Evolutionary conservation across 2,888 invertebrate genomes (phyloP), one percentile per base, ranked within the genome.

Genomic region (Bembecia ichneumoniformis): DNA sequence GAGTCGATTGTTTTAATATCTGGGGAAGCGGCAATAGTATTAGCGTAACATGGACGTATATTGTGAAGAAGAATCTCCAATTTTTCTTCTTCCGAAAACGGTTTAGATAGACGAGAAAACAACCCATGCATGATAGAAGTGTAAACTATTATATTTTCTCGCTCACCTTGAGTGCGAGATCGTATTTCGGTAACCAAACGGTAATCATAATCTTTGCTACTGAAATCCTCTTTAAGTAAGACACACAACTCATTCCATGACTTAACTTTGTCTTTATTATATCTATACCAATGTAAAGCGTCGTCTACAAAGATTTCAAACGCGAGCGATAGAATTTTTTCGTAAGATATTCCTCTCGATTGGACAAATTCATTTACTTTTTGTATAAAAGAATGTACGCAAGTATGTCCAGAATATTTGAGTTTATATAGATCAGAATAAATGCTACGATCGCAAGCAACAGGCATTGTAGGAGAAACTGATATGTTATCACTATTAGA

Each of bases 1-100:
- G 2, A 7, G 14, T 13, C 3, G 14, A 46, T n/a, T 3, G 3
- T 4, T 3, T 20, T 10, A 10, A 46, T 10, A 46, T 46, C 11
- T 34, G n/a, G 28, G 34, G 3, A 11, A 17, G 28, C n/a, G 3
- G 50, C 40, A 43, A 50, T 15, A 3, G 16, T 35, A 7, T 34
- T 43, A 0, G 47, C 43, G 14, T 50, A 50, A 13, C 43, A 47
- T 11, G 50, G 47, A 2, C 50, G 14, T n/a, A 50, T 50, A 10
- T 50, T 50, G 15, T 50, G 50, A 1, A 50, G 20, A 1, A 50
- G 1, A 10, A 50, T 50, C 14, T 50, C 50, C 0, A 50, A 15
- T 40, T 35, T 43, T 0, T 50, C 47, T 1, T 3, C n/a, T 17
- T 50, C 50, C 1, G 46, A 3, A 10, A 46, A 13, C 3, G 2